Conservation (phyloP, 2,113 vertebrate species). For the Casuarius casuarius region DNA sequence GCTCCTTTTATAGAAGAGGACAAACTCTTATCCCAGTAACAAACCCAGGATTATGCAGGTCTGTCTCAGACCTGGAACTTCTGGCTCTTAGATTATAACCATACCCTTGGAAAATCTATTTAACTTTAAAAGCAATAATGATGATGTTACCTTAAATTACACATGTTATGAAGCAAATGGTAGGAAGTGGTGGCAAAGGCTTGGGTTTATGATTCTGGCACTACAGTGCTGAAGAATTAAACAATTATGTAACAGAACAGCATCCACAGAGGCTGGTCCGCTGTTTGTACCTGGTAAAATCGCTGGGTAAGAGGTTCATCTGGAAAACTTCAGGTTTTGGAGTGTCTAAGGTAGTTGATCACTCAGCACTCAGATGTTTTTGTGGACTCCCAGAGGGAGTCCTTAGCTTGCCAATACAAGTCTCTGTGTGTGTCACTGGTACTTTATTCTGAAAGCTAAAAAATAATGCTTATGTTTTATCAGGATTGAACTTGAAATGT, state of each 20-base stretch:
- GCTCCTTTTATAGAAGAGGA: background rate
- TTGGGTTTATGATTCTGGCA: background rate
- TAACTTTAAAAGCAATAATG: background rate
- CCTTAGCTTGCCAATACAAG: background rate
- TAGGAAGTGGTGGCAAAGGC: background rate
- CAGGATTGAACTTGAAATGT: background rate
- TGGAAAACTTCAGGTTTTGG: conserved; percentile 4
- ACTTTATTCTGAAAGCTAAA: background rate
- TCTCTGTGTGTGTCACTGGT: background rate
- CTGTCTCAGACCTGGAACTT: background rate
- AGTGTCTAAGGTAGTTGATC: background rate
- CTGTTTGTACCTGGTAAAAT: background rate
- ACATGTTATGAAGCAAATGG: background rate
- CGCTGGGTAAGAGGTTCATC: background rate
- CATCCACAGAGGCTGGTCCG: background rate
- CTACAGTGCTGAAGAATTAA: background rate
- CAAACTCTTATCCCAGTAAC: background rate
- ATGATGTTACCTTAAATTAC: background rate
- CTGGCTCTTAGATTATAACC: background rate
- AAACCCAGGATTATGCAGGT: background rate
- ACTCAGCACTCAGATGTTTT: background rate
- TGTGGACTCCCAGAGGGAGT: background rate
- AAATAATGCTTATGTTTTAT: background rate
- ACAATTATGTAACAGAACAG: background rate
- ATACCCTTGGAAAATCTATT: background rate